Base-by-base conservation (phyloP, 2,797 vertebrate genomes). In the Pagetopsis macropterus region DNA sequence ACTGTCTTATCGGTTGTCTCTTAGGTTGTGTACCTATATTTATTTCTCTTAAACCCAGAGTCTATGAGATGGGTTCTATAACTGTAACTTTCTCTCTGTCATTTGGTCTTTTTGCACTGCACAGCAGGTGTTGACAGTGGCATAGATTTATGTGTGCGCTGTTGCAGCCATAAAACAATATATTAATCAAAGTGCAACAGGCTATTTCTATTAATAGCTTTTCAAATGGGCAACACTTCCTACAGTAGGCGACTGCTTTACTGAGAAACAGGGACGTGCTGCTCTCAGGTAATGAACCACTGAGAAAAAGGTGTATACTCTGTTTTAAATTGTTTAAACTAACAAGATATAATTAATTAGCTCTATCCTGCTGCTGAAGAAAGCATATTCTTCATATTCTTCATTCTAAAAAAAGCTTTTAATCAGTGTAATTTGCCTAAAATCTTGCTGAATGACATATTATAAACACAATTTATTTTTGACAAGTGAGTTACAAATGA, bases 381-480 rank as follows among this genome's bases (percentile, higher is more conserved):
- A 37, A 37, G 33, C 6, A 37, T 37, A 40, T 27, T 10, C n/a
- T 40, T 9, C 37, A 5, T 17, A 40, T 27, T 10, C n/a, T 40
- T 9, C 37, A 5, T 17, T 12, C 21, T 3, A 52, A 52, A 23
- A 50, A 50, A 58, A 41, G 4, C 21, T 17, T 43, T 19, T 21
- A 14, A 27, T 54, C 50, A n/a, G 37, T 45, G 23, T 45, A 6
- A 16, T 60, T 52, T 64, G 11, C 19, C 5, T 58, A 2, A 41
- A 41, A 7, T 46, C 7, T 16, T 46, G 13, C 40, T 3, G 5
- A 14, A 19, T 61, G 6, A 31, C 3, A 17, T 10, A 19, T 63
- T 49, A 17, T 46, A 58, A 67, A 75, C 50, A 41, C 14, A 2
- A 9, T 14, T 43, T 46, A 23, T 60, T 60, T 58, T 13, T 33